These are phyloP conservation scores for Zosterops pallidus DNA, from an alignment of 2,113 vertebrate genomes.

Conservation along the genomic window DNA sequence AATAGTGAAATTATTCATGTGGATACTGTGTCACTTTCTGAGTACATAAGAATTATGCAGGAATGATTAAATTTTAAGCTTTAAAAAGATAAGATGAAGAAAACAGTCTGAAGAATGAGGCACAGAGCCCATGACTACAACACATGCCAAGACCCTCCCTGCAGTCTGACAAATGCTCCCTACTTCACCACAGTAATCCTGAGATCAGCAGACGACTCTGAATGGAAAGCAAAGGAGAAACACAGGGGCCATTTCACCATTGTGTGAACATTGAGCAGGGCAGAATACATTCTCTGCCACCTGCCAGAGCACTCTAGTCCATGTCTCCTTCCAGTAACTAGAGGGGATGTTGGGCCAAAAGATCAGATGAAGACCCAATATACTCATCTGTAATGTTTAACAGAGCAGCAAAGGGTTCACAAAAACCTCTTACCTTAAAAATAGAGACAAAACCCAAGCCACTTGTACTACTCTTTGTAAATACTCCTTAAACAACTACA, in stretches of 20 bases:
- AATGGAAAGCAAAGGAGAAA: background rate
- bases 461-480: background rate
- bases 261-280: background rate
- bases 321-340: background rate
- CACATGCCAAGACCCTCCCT: accelerated
- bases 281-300: background rate
- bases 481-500: background rate
- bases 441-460: background rate
- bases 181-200: background rate
- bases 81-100: background rate
- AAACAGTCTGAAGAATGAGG: background rate
- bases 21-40: background rate
- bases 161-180: background rate
- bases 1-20: background rate
- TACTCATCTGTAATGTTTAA: background rate
- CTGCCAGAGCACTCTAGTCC: background rate
- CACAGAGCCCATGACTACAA: background rate
- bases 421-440: background rate
- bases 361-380: background rate
- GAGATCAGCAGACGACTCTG: background rate
- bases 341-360: background rate
- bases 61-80: background rate
- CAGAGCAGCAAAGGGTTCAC: background rate
- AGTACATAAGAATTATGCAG: background rate
- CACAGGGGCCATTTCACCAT: background rate